Percentiles rank a stretch among this genome's conserved stretches.
Evolutionary conservation across 2,797 vertebrate species (phyloP).

Genomic region (Falco concolor): DNA sequence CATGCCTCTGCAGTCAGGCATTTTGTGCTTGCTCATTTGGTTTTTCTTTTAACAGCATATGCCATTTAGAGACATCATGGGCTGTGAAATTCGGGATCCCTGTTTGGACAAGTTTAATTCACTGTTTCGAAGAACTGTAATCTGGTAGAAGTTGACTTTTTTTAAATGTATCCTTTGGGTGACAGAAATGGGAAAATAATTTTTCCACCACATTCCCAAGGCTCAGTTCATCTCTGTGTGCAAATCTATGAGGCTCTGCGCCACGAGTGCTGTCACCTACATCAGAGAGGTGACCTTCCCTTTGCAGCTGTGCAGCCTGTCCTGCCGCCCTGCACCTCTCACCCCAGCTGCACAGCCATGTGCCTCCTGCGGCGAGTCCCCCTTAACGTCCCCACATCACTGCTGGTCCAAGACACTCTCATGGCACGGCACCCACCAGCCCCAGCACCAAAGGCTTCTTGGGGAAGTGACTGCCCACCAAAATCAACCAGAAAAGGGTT

Average conservation of each 20-base stretch:
- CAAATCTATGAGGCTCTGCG: fast-evolving
- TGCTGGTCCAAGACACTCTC: fast-evolving
- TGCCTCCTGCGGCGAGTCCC: background rate
- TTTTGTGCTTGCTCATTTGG: constrained; percentile 21
- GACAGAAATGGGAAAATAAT: background rate
- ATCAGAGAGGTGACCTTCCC: fast-evolving
- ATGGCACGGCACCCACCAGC: background rate
- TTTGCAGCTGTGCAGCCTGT: background rate
- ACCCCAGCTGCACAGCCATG: fast-evolving
- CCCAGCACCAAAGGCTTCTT: fast-evolving
- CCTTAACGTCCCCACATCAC: fast-evolving
- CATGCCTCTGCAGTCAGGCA: background rate
- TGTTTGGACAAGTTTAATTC: constrained; percentile 1
- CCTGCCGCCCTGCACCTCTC: background rate
- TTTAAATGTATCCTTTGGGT: background rate
- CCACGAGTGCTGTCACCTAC: fast-evolving
- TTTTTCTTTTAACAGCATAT: constrained; percentile 1
- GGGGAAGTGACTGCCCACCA: background rate
- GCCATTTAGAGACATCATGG: constrained; percentile 5
- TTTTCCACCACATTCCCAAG: background rate
- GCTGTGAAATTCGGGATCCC: constrained; percentile 9
- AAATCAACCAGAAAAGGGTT: background rate
- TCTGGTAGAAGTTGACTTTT: background rate
- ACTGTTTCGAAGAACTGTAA: background rate
- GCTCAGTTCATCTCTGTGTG: background rate